Conservation (phyloP, 2,113 vertebrate genomes). For the Kryptolebias marmoratus region DNA sequence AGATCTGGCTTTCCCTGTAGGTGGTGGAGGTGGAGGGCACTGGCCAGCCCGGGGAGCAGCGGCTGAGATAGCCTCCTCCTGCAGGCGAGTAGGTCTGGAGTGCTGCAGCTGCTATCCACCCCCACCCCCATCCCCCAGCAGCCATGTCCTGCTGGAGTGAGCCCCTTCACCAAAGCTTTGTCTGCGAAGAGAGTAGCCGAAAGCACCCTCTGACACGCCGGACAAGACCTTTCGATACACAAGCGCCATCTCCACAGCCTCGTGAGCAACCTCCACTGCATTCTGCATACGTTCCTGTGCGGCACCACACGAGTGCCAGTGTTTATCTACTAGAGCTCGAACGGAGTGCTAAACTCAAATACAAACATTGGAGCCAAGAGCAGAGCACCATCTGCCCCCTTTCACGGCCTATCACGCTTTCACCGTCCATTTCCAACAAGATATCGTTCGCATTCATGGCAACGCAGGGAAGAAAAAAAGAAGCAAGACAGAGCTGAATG, state of each 20-base stretch:
- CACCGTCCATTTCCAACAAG: constrained; percentile 58
- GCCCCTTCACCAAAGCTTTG: constrained; percentile 79
- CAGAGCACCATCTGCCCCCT: constrained; percentile 71
- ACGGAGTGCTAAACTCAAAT: constrained; percentile 78
- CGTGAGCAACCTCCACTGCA: constrained; percentile 38
- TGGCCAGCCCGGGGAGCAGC: constrained; percentile 68
- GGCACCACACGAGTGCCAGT: constrained; percentile 66
- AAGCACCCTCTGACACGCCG: constrained; percentile 80
- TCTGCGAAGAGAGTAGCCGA: constrained; percentile 79
- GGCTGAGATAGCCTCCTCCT: constrained; percentile 75
- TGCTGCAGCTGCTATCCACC: constrained; percentile 59
- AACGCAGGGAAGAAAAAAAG: constrained; percentile 52
- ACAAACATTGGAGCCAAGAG: constrained; percentile 77
- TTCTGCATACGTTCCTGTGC: constrained; percentile 52
- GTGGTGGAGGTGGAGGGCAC: constrained; percentile 54
- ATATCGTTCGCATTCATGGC: constrained; percentile 62
- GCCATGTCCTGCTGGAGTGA: constrained; percentile 80
- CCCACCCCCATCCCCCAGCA: constrained; percentile 54
- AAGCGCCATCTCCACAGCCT: constrained; percentile 68
- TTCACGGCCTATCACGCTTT: constrained; percentile 70
- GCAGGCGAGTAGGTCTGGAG: constrained; percentile 72
- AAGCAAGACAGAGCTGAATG: constrained; percentile 48
- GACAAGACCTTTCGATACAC: constrained; percentile 78
- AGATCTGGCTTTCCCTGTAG: constrained; percentile 64
- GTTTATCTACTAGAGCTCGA: constrained; percentile 79